Base-by-base conservation (phyloP, 2,113 vertebrate species). In the Oncorhynchus gorbuscha region DNA sequence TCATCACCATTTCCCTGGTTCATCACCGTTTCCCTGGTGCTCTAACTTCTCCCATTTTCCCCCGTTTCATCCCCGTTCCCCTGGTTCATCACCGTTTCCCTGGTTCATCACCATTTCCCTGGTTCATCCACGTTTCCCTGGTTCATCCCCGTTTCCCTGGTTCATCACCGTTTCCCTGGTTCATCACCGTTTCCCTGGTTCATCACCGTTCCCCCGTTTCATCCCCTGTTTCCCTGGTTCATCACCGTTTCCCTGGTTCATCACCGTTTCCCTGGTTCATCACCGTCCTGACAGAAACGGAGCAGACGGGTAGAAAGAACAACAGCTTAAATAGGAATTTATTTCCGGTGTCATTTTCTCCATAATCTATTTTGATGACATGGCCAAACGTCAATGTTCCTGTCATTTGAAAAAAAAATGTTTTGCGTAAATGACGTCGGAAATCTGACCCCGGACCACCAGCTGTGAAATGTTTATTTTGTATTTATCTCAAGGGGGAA, bases 291-390 rank as follows among this genome's bases (percentile, higher is more conserved):
- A 79, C 20, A 55, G 4, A 1, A 51, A 28, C 51, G 55, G 12
- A 51, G 64, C 18, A n/a, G 28, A 32, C 69, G 45, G 18, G 26
- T 30, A n/a, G 28, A 32, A 71, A 28, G 18, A 32, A 49, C 30
- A 48, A 75, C 72, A 73, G 28, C 26, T 66, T 84, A 75, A 69
- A 84, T 45, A 64, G 61, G 64, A 82, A 78, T 79, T 84, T 80
- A n/a, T 65, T 71, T 78, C 55, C 55, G 2, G 8, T 64, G 69
- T 76, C 70, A 59, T 79, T 76, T 68, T 22, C 66, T 20, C 70
- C 55, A 20, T 66, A 80, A 85, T 86, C 80, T 69, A 78, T 81
- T 85, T 82, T 71, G 68, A 79, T 74, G 67, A 81, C 20, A 65
- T 5, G 39, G 51, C 66, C 3, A 66, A 81, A 69, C 80, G 71